Evolutionary conservation across 1,140 invertebrate genomes (phyloP), one percentile per base, ranked within the genome.

Genomic region (Formica selysi): DNA sequence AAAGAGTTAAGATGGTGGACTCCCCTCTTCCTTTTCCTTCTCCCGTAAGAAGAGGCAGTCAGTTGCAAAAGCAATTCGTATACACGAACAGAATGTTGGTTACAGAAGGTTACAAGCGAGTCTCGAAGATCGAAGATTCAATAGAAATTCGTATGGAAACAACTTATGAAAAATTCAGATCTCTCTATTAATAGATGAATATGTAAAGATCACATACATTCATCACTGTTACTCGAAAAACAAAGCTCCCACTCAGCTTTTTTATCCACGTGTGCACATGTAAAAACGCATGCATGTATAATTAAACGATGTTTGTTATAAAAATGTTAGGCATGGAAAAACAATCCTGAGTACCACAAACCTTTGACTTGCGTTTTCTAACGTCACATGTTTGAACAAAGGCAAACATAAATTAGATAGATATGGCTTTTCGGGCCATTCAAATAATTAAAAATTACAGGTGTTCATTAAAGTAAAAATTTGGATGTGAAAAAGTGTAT

Each of bases 1-100:
- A 83, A 87, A 79, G 64, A 57, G 73, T 86, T 68, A 62, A 78
- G 79, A 90, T 81, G 86, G 89, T 57, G 73, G 86, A 87, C 74
- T 76, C 4, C 13, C 48, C 48, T 7, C 13, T 8, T 44, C 44
- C 44, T 48, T 48, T 48, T 13, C 44, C 13, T 16, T 51, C 48
- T 19, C 16, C 16, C 13, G 48, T 16, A 76, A 87, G 81, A 89
- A 81, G 83, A 83, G 65, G 68, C 76, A 83, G 76, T 54, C 41
- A 51, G 65, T 65, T 41, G 71, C 59, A 65, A 86, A 76, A 61
- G 68, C 71, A 19, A 29, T 38, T 57, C 61, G 71, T 74, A n/a
- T 59, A 59, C 36, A 62, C 51, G 48, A 48, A 13, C 32, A 61
- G 51, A 85, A 73, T 76, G 76, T 51, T 54, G 36, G n/a, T 65